These are phyloP conservation scores for Chrysolina haemoptera DNA, from an alignment of 2,888 invertebrate genomes.

Conservation along the genomic window DNA sequence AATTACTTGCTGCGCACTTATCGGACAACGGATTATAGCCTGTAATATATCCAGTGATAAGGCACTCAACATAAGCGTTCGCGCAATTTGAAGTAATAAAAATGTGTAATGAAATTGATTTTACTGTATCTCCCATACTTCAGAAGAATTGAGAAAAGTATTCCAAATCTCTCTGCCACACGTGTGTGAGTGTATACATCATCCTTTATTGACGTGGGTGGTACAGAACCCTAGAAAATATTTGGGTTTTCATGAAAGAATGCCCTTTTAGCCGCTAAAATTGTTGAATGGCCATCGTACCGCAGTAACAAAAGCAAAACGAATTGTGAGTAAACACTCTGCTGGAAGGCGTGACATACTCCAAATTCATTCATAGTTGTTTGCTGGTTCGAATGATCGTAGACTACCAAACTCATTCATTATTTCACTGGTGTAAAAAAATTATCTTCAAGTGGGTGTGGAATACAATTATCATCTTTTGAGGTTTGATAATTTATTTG, in stretches of 20 bases:
- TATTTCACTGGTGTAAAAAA: slow-evolving; percentile 11
- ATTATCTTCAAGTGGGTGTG: slow-evolving; percentile 35
- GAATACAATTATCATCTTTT: slow-evolving; percentile 26
- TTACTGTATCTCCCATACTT: no score
- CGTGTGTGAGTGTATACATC: slow-evolving; percentile 1
- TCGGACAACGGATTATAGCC: no score
- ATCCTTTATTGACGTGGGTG: slow-evolving; percentile 36
- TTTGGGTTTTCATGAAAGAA: slow-evolving; percentile 33
- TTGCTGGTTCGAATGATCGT: slow-evolving; percentile 24
- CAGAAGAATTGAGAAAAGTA: background rate
- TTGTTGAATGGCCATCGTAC: slow-evolving; percentile 35
- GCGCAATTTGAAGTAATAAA: no score
- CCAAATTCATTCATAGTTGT: slow-evolving; percentile 33
- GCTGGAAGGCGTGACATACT: slow-evolving; percentile 34
- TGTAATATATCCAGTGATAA: no score
- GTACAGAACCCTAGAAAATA: slow-evolving; percentile 26
- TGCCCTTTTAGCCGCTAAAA: slow-evolving; percentile 31
- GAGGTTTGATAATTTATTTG: slow-evolving; percentile 26
- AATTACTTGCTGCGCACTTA: no score
- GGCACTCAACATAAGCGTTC: no score
- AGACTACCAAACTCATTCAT: slow-evolving; percentile 10
- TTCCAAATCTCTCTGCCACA: background rate
- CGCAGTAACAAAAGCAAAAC: slow-evolving; percentile 36
- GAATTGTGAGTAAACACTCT: slow-evolving; percentile 37
- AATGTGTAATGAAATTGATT: no score